A percentile compares a stretch with the other conserved stretches of the same genome.
Conservation (phyloP, 2,113 vertebrate species). For the Blennius ocellaris region DNA sequence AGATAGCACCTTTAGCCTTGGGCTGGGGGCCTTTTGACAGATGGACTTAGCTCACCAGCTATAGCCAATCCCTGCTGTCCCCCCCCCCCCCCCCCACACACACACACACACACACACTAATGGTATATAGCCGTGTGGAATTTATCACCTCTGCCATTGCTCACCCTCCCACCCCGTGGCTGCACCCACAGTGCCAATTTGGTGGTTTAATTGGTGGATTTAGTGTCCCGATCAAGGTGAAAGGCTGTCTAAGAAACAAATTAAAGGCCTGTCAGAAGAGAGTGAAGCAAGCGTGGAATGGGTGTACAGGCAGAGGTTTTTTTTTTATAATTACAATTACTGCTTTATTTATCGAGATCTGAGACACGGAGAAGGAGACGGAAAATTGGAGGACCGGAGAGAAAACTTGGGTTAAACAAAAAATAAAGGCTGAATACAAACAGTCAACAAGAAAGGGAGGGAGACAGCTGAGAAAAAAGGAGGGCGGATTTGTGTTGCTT, state of each 20-base stretch:
- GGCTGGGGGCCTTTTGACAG: slow-evolving; percentile 69
- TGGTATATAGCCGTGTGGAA: slow-evolving; percentile 38
- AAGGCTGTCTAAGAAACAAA: slow-evolving; percentile 71
- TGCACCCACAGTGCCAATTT: slow-evolving; percentile 69
- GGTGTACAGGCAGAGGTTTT: slow-evolving; percentile 27
- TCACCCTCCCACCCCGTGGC: slow-evolving; percentile 51
- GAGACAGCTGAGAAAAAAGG: slow-evolving; percentile 50
- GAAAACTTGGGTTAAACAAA: slow-evolving; percentile 29
- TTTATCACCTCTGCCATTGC: slow-evolving; percentile 65
- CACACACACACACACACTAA: slow-evolving; percentile 34
- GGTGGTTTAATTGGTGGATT: slow-evolving; percentile 78
- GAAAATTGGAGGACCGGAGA: slow-evolving; percentile 24
- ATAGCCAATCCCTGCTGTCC: slow-evolving; percentile 69
- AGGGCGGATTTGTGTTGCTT: slow-evolving; percentile 43
- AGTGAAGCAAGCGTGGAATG: slow-evolving; percentile 34
- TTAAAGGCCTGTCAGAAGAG: slow-evolving; percentile 62
- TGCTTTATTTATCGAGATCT: slow-evolving; percentile 28
- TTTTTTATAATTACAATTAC: slow-evolving; percentile 55
- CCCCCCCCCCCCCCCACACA: slow-evolving; percentile 3
- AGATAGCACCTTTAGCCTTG: slow-evolving; percentile 79
- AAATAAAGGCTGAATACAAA: slow-evolving; percentile 43
- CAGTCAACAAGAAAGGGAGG: slow-evolving; percentile 41
- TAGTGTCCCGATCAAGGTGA: slow-evolving; percentile 75
- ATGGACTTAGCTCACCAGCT: slow-evolving; percentile 69
- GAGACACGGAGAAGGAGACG: slow-evolving; percentile 22